Percentiles rank a stretch among this genome's conserved stretches.
These are phyloP conservation scores for Petrocephalus microphthalmus DNA, from an alignment of 2,113 vertebrate species.

Conservation along the genomic window DNA sequence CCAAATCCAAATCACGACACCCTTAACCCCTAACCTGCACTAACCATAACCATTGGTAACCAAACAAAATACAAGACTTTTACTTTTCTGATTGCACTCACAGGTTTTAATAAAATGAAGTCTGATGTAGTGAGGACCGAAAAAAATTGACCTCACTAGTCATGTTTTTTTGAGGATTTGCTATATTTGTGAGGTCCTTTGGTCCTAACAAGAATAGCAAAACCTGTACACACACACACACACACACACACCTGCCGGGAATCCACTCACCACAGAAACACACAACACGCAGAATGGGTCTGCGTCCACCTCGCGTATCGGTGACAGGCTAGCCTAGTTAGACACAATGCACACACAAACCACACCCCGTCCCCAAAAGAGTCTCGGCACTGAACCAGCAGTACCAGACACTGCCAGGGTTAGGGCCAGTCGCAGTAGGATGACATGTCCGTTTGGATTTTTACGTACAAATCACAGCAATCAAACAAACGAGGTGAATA, in stretches of 20 bases:
- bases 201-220: too few species aligned
- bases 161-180: too few species aligned
- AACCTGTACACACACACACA: not conserved
- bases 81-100: too few species aligned
- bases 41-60: too few species aligned
- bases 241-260: not conserved
- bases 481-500: not conserved
- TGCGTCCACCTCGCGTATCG: not conserved
- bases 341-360: not conserved
- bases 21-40: too few species aligned
- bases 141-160: too few species aligned
- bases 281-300: not conserved
- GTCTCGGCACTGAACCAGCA: not conserved
- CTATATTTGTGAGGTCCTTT: too few species aligned
- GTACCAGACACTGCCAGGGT: not conserved
- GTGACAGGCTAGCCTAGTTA: not conserved
- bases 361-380: not conserved
- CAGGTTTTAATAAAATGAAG: too few species aligned
- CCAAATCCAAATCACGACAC: too few species aligned
- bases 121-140: too few species aligned
- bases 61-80: too few species aligned
- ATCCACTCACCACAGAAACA: not conserved
- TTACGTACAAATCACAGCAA: not conserved
- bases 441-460: not conserved
- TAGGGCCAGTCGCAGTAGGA: not conserved